Evolutionary conservation across 1,140 invertebrate species (phyloP), one percentile per base, ranked within the genome.

Genomic region (Chlorops oryzae): DNA sequence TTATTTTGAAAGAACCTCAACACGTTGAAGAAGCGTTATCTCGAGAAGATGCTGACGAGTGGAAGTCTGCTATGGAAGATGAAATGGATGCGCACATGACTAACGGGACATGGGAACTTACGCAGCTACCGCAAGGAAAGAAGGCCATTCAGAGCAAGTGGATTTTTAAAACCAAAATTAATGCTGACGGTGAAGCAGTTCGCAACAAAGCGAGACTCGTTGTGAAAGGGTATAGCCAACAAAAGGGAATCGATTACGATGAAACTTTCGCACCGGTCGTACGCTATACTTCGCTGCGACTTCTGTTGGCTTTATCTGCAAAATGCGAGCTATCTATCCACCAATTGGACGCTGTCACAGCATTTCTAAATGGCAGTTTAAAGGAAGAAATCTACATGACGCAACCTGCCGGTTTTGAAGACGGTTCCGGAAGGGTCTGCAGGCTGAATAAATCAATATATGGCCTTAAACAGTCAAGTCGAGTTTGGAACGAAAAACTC

Each of bases 341-440:
- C 28, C 65, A 73, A 25, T 51, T 73, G 34, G 65, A 62, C 34
- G 55, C 56, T 5, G 44, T 49, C 1, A 59, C 35, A 3, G 58
- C 59, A 27, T 59, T 51, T 50, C 35, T 46, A 7, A 37, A 51
- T 58, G 64, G 70, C 24, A 27, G 62, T 9, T 50, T 75, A 22
- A 46, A 74, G 5, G 67, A 74, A 54, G 53, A 57, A 37, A 55
- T 73, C n/a, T 73, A 60, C 44, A 73, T 75, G 61, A 39, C 65
- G 23, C 60, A 69, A 46, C 70, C 72, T 20, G 35, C 62, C 35
- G 67, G 59, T 28, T 59, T 59, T 43, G 27, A 39, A 17, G 46
- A 38, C 10, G 35, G 38, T 7, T 66, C 57, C 39, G 28, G 55
- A 59, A 38, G 18, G 42, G 61, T 70, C 6, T 70, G 61, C 45